phyloP scores from a whole-genome alignment of 2,888 invertebrate genomes.

The Cylindroiulus punctatus region DNA sequence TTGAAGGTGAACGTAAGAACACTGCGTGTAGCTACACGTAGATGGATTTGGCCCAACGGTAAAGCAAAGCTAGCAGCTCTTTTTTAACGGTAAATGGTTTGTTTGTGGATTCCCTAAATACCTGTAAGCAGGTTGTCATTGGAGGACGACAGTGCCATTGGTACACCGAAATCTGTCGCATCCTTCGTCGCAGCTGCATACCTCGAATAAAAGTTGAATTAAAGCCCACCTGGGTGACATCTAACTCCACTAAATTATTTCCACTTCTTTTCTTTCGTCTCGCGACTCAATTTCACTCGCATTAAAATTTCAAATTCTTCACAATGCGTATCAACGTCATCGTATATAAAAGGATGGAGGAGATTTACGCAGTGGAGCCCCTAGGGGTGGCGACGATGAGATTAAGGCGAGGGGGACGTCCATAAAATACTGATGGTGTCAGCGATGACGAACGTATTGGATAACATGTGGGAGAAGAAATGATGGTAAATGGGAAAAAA shows the following conservation, averaged over 20 bases:
- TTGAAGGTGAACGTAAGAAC: no score
- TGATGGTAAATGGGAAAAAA: no score
- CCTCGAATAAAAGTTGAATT: conserved; percentile 38
- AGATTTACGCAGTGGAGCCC: not conserved
- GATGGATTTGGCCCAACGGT: no score
- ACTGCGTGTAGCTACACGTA: no score
- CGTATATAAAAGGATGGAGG: conserved; percentile 10
- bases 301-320: conserved; percentile 42
- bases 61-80: no score
- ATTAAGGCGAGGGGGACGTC: not conserved
- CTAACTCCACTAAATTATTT: conserved; percentile 31
- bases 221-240: conserved; percentile 36
- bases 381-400: not conserved
- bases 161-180: not conserved
- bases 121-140: not conserved
- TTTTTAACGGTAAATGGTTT: not conserved
- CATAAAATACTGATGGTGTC: not conserved
- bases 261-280: conserved; percentile 37
- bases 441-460: not conserved
- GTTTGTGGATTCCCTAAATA: conserved; percentile 11
- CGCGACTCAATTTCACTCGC: conserved; percentile 16
- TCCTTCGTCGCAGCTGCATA: not conserved
- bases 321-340: conserved; percentile 21
- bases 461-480: no score
- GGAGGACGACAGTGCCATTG: not conserved